A percentile compares a stretch with the other conserved stretches of the same genome.
Evolutionary conservation across 2,113 vertebrate species (phyloP).

Genomic region (Chunga burmeisteri): DNA sequence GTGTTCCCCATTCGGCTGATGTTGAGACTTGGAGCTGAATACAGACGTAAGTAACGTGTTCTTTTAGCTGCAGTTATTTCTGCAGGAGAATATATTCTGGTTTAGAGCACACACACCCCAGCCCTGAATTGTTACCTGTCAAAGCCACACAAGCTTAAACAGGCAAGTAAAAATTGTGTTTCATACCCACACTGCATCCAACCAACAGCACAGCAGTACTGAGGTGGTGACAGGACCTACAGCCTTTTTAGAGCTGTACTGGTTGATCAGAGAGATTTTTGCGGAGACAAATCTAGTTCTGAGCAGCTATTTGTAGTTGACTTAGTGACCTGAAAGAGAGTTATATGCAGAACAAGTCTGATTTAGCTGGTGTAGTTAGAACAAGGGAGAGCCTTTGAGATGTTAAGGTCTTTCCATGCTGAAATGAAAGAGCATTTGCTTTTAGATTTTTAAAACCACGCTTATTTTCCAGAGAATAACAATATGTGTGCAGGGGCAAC

Average conservation of each 20-base stretch:
- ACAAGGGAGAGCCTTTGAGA: background rate
- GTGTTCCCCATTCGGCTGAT: conserved; percentile 97
- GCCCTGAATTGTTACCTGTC: background rate
- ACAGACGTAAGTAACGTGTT: conserved; percentile 86
- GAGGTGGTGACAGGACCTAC: background rate
- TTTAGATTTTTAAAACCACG: background rate
- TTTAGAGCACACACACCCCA: background rate
- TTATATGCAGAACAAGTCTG: background rate
- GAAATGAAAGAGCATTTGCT: background rate
- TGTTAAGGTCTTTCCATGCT: background rate
- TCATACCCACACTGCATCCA: background rate
- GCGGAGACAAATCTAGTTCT: background rate
- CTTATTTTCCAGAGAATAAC: background rate
- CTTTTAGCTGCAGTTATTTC: background rate
- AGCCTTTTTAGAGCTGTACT: background rate
- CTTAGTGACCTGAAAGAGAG: background rate
- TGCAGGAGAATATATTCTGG: background rate
- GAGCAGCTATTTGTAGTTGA: background rate
- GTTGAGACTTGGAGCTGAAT: conserved; percentile 96
- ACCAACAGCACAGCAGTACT: background rate
- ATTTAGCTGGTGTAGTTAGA: background rate
- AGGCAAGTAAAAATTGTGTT: background rate
- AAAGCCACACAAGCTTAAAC: background rate
- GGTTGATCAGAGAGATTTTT: background rate
- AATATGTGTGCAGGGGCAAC: background rate